Evolutionary conservation across 2,113 vertebrate species (phyloP).

Genomic region (Periophthalmodon schlosseri): DNA sequence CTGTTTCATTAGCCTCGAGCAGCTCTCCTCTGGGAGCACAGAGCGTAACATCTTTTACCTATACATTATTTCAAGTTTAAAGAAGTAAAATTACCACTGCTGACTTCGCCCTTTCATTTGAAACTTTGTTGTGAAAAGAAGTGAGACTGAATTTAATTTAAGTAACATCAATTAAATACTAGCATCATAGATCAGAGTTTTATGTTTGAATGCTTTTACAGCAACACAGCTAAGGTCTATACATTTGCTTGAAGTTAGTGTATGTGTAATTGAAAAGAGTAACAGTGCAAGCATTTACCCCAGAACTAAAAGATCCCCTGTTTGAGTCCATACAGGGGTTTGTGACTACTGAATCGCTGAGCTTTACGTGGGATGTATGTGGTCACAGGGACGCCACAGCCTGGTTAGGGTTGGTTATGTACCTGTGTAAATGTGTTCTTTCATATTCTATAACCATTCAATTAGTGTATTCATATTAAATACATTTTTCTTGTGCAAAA

Average conservation of each 20-base stretch:
- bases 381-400: no score
- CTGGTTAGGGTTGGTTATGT: no score
- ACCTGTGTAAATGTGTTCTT: no score
- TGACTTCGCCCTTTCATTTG: not conserved
- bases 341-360: no score
- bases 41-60: not conserved
- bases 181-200: not conserved
- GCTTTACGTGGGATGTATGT: no score
- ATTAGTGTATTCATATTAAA: no score
- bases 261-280: not conserved
- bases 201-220: not conserved
- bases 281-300: not conserved
- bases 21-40: not conserved
- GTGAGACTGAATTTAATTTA: not conserved
- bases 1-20: constrained; percentile 8
- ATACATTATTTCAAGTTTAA: constrained; percentile 14
- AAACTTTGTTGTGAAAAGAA: not conserved
- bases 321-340: no score
- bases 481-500: no score
- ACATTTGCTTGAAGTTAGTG: not conserved
- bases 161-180: not conserved
- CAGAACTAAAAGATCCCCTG: no score
- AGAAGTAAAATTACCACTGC: not conserved
- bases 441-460: no score
- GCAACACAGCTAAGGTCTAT: not conserved